Evolutionary conservation across 1,140 invertebrate species (phyloP), one percentile per base, ranked within the genome.

Genomic region (Listronotus oregonensis): DNA sequence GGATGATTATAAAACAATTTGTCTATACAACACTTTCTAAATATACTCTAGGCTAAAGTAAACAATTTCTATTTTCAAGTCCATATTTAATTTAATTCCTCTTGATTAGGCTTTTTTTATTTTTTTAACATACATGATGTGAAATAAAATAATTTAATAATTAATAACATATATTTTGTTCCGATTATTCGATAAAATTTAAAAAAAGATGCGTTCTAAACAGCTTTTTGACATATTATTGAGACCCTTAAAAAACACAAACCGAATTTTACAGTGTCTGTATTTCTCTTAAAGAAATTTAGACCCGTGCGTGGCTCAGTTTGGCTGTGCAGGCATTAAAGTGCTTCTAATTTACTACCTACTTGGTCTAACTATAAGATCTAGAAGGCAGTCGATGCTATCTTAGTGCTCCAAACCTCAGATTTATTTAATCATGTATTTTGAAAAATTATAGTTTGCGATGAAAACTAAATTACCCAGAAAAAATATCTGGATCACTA

Each of bases 321-420:
- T 70, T 77, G 77, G 77, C 77, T 78, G 76, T 78, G 77, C 76
- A 76, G 76, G 76, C 74, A 69, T 68, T 68, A 62, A 71, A 64
- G 76, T 75, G 77, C 77, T 77, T 76, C 75, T 77, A 77, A 69
- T 61, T 54, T 43, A 71, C 71, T 75, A 77, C 70, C 63, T 65
- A 65, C 63, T 56, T 64, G 40, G 37, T 54, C 51, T 56, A 64
- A 64, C 60, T 63, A 63, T 63, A 50, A 50, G 51, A 63, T 52
- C 60, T 63, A 63, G 37, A 58, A 51, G 52, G 51, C 42, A 69
- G 69, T 67, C 70, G 70, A 72, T 67, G 62, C 64, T 47, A 71
- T 32, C 54, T 42, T 69, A 65, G 62, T 61, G 58, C 42, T 62
- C 63, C 62, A 69, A 69, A 69, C 47, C 60, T 34, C 34, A 18